Conservation (phyloP, 30 jellyfish, hydroid and myxozoan genomes). For the Hydractinia echinata region DNA sequence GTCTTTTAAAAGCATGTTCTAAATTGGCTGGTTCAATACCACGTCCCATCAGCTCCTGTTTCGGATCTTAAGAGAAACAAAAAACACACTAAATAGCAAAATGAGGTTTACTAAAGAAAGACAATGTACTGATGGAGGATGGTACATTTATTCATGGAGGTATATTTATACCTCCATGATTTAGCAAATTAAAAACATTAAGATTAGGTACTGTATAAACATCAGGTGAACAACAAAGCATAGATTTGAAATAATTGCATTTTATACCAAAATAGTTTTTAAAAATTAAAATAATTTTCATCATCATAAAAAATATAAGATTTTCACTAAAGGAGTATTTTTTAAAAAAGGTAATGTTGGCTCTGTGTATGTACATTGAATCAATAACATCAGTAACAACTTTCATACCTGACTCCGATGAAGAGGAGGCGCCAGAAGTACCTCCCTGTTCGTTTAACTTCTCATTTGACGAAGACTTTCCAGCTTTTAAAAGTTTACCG, state of each 20-base stretch:
- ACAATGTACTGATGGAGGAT: no score
- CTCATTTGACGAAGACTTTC: conserved; percentile 31
- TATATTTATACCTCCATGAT: background rate
- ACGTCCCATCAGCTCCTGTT: conserved; percentile 52
- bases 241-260: no score
- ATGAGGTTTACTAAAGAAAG: no score
- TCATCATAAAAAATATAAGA: background rate
- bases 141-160: background rate
- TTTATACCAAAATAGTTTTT: no score
- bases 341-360: no score
- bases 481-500: conserved; percentile 55
- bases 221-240: no score
- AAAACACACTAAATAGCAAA: background rate
- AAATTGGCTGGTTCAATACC: conserved; percentile 73
- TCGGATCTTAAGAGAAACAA: conserved; percentile 19
- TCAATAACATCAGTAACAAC: no score
- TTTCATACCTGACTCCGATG: no score
- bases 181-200: background rate
- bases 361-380: no score
- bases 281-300: background rate
- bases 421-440: background rate
- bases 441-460: conserved; percentile 41
- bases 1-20: conserved; percentile 61
- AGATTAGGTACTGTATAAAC: no score
- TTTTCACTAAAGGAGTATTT: background rate